These are phyloP conservation scores for Monodelphis domestica DNA, from an alignment of 2,797 vertebrate genomes.

Conservation along the genomic window DNA sequence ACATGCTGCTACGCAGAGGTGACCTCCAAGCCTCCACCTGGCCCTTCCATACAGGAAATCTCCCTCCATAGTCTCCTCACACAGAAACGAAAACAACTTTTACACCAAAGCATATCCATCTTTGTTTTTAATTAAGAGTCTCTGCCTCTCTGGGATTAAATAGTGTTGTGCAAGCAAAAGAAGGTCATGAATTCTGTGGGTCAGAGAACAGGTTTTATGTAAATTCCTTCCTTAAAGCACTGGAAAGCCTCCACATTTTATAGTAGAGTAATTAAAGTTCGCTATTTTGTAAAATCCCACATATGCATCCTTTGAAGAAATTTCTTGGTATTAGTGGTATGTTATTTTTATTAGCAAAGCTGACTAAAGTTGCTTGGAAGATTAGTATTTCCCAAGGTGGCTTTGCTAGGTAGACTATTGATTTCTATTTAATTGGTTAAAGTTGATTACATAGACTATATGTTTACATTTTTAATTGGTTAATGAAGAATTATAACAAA, in stretches of 20 bases:
- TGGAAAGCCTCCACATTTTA: slow-evolving; percentile 10
- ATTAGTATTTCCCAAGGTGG: slow-evolving; percentile 36
- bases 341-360: slow-evolving; percentile 40
- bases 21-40: slow-evolving; percentile 69
- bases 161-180: slow-evolving; percentile 38
- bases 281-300: neutral
- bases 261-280: neutral
- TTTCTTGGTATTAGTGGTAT: neutral
- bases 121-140: slow-evolving; percentile 65
- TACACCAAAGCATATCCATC: slow-evolving; percentile 29
- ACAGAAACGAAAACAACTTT: slow-evolving; percentile 70
- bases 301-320: neutral
- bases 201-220: neutral
- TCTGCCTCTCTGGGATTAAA: slow-evolving; percentile 39
- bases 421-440: slow-evolving; percentile 57
- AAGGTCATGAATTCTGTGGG: slow-evolving; percentile 17
- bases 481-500: slow-evolving; percentile 38
- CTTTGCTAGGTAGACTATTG: slow-evolving; percentile 23
- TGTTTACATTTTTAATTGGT: slow-evolving; percentile 50
- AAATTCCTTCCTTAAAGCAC: neutral
- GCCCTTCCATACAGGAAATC: slow-evolving; percentile 54
- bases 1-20: slow-evolving; percentile 67
- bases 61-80: slow-evolving; percentile 56
- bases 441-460: slow-evolving; percentile 47
- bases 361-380: slow-evolving; percentile 2